These are phyloP conservation scores for Procambarus clarkii DNA, from an alignment of 1,140 invertebrate genomes.

Conservation along the genomic window DNA sequence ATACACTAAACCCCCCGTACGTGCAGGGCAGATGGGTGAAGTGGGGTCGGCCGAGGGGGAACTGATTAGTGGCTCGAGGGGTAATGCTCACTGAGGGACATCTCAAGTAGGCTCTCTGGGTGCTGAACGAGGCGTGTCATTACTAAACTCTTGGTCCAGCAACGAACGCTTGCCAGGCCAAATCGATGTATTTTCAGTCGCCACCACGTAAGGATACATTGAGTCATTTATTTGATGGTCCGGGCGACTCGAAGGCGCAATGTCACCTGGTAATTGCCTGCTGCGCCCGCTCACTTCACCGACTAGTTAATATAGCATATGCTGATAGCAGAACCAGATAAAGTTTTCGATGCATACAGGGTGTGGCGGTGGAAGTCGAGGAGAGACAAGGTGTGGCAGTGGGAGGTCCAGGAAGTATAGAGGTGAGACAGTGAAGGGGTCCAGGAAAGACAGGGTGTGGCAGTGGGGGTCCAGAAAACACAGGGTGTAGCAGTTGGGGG, in stretches of 20 bases:
- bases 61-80: neutral
- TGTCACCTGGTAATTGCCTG: neutral
- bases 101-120: neutral
- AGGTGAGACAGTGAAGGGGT: too few species aligned
- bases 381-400: too few species aligned
- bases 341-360: too few species aligned
- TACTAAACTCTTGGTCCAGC: neutral
- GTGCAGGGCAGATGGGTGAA: conserved; percentile 2
- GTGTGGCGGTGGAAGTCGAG: too few species aligned
- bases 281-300: too few species aligned
- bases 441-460: too few species aligned
- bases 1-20: conserved; percentile 24
- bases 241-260: neutral
- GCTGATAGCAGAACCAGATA: too few species aligned
- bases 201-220: neutral
- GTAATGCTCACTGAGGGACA: neutral
- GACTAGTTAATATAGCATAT: too few species aligned
- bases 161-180: neutral
- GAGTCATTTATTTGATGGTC: neutral
- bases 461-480: too few species aligned
- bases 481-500: too few species aligned
- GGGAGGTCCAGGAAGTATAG: too few species aligned
- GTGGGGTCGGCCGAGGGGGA: neutral
- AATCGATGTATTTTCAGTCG: neutral
- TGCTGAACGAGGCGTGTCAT: neutral